These are phyloP conservation scores for Lagodon rhomboides DNA, from an alignment of 2,797 vertebrate genomes.

Conservation along the genomic window DNA sequence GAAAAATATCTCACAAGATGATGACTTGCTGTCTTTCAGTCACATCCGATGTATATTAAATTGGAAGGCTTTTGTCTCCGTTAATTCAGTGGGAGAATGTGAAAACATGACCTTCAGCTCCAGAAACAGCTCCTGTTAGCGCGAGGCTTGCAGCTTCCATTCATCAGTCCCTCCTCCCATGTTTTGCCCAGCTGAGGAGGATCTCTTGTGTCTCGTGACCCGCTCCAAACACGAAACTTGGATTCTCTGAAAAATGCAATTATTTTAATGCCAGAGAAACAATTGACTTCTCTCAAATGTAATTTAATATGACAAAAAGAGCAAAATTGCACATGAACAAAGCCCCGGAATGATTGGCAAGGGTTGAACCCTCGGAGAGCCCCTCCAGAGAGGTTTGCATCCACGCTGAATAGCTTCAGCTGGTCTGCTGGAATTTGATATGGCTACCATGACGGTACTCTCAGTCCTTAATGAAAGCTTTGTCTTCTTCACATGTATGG, in stretches of 20 bases:
- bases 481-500: constrained; percentile 50
- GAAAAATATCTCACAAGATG: neutral
- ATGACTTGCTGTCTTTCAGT: neutral
- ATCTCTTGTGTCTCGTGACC: constrained; percentile 28
- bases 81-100: neutral
- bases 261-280: constrained; percentile 65
- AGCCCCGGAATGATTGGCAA: constrained; percentile 52
- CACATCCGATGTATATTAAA: neutral
- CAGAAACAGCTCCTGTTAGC: constrained; percentile 7
- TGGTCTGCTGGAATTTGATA: constrained; percentile 72
- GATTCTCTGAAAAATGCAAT: constrained; percentile 63
- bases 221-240: constrained; percentile 29
- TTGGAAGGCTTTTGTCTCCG: neutral
- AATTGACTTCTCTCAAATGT: constrained; percentile 67
- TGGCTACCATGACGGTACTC: constrained; percentile 40
- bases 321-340: constrained; percentile 69
- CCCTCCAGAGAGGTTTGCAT: constrained; percentile 48
- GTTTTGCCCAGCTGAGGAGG: constrained; percentile 15
- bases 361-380: constrained; percentile 44
- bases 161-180: constrained; percentile 21
- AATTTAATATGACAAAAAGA: constrained; percentile 81
- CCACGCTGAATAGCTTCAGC: constrained; percentile 60
- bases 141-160: neutral
- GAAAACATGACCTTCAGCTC: constrained; percentile 20
- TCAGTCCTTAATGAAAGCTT: constrained; percentile 60